Conservation (phyloP, 2,888 invertebrate species). For the Eupithecia subumbrata region DNA sequence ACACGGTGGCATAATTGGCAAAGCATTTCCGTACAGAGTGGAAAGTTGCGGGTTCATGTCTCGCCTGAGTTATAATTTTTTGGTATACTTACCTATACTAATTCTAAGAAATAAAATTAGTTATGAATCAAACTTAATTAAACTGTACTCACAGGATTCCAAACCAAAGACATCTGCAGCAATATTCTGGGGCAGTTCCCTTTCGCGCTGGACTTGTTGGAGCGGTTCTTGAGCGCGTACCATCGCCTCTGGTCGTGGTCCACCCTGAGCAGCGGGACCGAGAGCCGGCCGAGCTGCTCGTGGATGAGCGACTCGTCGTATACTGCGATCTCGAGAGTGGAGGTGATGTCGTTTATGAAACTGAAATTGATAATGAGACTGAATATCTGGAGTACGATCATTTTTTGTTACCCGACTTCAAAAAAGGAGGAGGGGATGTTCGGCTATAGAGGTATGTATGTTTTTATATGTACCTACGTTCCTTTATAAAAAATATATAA, state of each 20-base stretch:
- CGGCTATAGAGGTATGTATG: too few relatives aligned
- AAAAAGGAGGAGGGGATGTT: too few relatives aligned
- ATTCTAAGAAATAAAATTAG: background rate
- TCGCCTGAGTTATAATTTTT: background rate
- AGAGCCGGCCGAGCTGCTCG: constrained; percentile 71
- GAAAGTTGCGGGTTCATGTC: background rate
- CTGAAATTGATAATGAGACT: constrained; percentile 52
- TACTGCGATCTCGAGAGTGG: constrained; percentile 71
- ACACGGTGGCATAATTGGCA: background rate
- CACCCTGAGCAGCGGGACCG: constrained; percentile 73
- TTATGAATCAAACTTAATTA: background rate
- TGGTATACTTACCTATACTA: background rate
- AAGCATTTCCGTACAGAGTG: background rate
- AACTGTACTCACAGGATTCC: constrained; percentile 73
- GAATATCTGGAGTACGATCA: background rate
- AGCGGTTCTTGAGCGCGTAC: constrained; percentile 73
- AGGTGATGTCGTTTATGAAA: constrained; percentile 72
- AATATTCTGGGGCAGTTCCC: constrained; percentile 73
- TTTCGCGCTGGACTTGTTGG: constrained; percentile 65
- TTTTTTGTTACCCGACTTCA: too few relatives aligned
- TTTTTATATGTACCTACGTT: too few relatives aligned
- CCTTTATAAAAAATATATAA: too few relatives aligned
- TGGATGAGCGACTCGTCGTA: constrained; percentile 73
- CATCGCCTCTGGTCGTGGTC: constrained; percentile 73
- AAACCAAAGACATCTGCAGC: constrained; percentile 74